Base-by-base conservation (phyloP, 92 coral and sea anemone species). In the Blastomussa wellsi region DNA sequence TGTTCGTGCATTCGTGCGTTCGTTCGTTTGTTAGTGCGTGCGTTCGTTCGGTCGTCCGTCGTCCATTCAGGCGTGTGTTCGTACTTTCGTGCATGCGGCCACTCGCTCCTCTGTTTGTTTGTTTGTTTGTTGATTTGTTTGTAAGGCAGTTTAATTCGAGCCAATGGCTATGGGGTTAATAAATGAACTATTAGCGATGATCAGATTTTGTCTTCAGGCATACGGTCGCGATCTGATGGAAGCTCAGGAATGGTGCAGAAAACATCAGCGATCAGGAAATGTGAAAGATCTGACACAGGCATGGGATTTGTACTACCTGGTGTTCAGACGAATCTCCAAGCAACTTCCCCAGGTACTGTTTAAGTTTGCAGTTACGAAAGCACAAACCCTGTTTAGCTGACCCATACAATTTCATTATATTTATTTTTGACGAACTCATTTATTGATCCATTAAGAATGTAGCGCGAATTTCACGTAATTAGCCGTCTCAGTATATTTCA, bases 181-280 rank as follows among this genome's bases (percentile, higher is more conserved):
- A 10, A 59, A 16, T 22, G 0, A 20, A 6, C 28, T 59, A 6
- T 19, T 20, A 59, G 10, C 10, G 12, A 59, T 24, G 11, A n/a
- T 59, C 16, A 5, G 15, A 26, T 62, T 62, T 3, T 28, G 10
- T 72, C 48, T 53, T 36, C 79, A 94, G 94, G 99, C 99, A 5
- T 95, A 96, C 84, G 99, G 98, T 10, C 98, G 99, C 31, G 99
- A 96, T 51, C 89, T 96, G 49, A 94, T 96, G 98, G 99, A 96
- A 62, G 99, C 99, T 14, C 99, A 94, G 78, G 99, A 96, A 42
- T 96, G 99, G 99, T 96, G 99, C 79, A 93, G 92, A 74, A 92
- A 95, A 74, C 94, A 94, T 85, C 99, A 96, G 88, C 91, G 95
- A 78, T 96, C 99, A 3, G 89, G 91, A 52, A 96, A 93, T 79